Evolutionary conservation across 2,797 vertebrate species (phyloP), one percentile per base, ranked within the genome.

Genomic region (Sphenodon punctatus): DNA sequence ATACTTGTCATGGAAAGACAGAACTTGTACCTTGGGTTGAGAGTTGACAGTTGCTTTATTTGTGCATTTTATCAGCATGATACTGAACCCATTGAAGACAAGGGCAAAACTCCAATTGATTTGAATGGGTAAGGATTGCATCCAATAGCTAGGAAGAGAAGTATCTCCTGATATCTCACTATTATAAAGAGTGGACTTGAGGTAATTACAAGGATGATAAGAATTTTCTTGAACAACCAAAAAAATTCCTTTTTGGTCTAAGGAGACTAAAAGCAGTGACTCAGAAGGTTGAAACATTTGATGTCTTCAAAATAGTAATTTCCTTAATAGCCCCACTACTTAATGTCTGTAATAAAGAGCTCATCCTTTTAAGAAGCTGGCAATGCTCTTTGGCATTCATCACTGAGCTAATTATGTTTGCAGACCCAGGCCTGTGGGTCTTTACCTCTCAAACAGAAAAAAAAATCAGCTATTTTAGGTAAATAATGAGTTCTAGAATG

Each of bases 251-350:
- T 82, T 76, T 75, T 67, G 42, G 38, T 72, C 0, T 19, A 70
- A 75, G 27, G 16, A 84, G 27, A 71, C 63, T 46, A 82, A 88
- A 78, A 19, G 56, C 16, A 43, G 15, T 83, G 89, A 92, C 30
- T 92, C 84, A 89, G 66, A 73, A 63, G 72, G 20, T 48, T 55
- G 36, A 39, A 42, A 63, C 53, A 45, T 58, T 42, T 74, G 45
- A 34, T 36, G 36, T 70, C 82, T 83, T 70, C 78, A 80, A 76
- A 80, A 78, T 75, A 68, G 36, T 82, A 67, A 91, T 91, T 89
- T 56, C 76, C 68, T 75, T 90, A 88, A 89, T 70, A 78, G 83
- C 75, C 45, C 12, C 6, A 81, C 75, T 53, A 58, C 56, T 82
- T 86, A 53, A 59, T 61, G 48, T 70, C 84, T 86, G 82, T 72